Evolutionary conservation across 1,140 invertebrate species (phyloP), one percentile per base, ranked within the genome.

Genomic region (Myzus persicae): DNA sequence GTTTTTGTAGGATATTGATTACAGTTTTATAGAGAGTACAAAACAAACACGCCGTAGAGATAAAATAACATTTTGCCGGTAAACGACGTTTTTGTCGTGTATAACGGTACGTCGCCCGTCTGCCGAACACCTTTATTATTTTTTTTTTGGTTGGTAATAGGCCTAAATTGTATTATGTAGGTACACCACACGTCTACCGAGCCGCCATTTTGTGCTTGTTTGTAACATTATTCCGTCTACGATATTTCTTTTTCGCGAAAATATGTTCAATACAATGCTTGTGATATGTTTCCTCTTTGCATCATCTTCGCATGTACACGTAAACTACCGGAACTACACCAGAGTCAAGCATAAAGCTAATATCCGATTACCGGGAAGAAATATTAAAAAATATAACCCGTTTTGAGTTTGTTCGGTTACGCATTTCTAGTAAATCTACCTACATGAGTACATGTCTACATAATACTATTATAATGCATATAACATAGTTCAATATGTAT

Each of bases 11-110:
- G 14, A 67, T 91, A 67, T 67, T 91, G 54, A 91, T 91, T 67
- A 91, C 59, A 18, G 42, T 91, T 90, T 88, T 67, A 91, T 91
- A 76, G 59, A n/a, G 59, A 76, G 46, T 31, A 91, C 90, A 91
- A 91, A 81, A 42, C 59, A 76, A 91, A 91, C 40, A 76, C 26
- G 46, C 59, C 36, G 7, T 8, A 81, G 24, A 76, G 90, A 59
- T 90, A 40, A 90, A 91, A 91, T 91, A 81, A 91, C 40, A 91
- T 81, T 81, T 44, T 67, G 40, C n/a, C 40, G 18, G 38, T 91
- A 81, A 81, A 81, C 59, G 38, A 24, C 38, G 90, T 88, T 81
- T 91, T 91, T 20, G n/a, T 81, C 90, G 18, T 22, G 31, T 44
- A 20, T 20, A 31, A 46, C 26, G 38, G 84, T 5, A 4, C 42